Conservation (phyloP, 2,888 invertebrate genomes). For the Heteromurus nitidus region DNA sequence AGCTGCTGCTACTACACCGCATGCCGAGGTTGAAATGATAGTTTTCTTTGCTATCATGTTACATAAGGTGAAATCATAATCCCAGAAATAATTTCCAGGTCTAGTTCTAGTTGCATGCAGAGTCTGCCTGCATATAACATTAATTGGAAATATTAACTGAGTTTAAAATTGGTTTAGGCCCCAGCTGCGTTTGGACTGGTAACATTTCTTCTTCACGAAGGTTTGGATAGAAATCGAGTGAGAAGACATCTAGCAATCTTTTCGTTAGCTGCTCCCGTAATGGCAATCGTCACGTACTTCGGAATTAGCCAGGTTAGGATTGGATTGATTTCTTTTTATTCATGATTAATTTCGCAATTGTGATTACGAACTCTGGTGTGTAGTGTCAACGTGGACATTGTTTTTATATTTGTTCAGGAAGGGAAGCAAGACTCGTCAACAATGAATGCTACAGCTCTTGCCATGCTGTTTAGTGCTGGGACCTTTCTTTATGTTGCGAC, state of each 20-base stretch:
- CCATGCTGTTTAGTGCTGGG: slow-evolving; percentile 99
- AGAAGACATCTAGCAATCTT: slow-evolving; percentile 93
- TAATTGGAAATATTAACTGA: not conserved
- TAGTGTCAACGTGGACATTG: too few species aligned
- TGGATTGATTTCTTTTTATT: not conserved
- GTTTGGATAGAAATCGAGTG: slow-evolving; percentile 91
- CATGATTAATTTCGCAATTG: too few species aligned
- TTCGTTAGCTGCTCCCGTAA: slow-evolving; percentile 92
- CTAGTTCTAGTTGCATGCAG: not conserved
- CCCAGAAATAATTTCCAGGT: not conserved
- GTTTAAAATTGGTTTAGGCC: slow-evolving; percentile 83
- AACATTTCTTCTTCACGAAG: slow-evolving; percentile 96
- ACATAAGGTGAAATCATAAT: slow-evolving; percentile 86
- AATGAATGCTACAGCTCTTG: slow-evolving; percentile 95
- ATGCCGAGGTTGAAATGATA: slow-evolving; percentile 96
- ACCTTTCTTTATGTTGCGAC: slow-evolving; percentile 99
- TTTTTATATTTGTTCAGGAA: too few species aligned
- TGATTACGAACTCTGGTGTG: too few species aligned
- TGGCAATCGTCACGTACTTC: slow-evolving; percentile 93
- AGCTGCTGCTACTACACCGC: slow-evolving; percentile 97
- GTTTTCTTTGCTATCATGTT: slow-evolving; percentile 99
- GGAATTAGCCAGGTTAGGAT: slow-evolving; percentile 83
- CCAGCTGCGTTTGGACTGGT: slow-evolving; percentile 99
- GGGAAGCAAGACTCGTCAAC: slow-evolving; percentile 92
- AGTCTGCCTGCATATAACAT: not conserved